These are phyloP conservation scores for Arothron firmamentum DNA, from an alignment of 2,113 vertebrate genomes.

Conservation along the genomic window DNA sequence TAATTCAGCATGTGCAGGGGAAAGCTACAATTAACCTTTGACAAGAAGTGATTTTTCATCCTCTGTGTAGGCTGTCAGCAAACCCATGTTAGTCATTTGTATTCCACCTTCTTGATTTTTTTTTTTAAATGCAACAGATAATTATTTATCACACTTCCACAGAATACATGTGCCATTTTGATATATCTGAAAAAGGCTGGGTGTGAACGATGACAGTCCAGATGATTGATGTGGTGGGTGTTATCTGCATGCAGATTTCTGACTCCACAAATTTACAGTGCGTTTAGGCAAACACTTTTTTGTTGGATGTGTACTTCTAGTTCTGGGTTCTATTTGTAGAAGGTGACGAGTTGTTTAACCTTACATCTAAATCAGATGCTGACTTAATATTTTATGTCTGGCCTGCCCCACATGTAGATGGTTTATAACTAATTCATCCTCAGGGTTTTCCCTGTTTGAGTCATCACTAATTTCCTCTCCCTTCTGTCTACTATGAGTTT, in stretches of 20 bases:
- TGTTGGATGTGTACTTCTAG: conserved; percentile 1
- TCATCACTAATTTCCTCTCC: conserved; percentile 26
- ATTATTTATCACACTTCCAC: conserved; percentile 23
- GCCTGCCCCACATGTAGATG: conserved; percentile 66
- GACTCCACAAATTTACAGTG: conserved; percentile 20
- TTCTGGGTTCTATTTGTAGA: conserved; percentile 10
- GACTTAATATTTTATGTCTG: conserved; percentile 72
- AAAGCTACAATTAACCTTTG: conserved; percentile 53
- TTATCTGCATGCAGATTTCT: conserved; percentile 54
- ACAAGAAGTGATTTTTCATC: conserved; percentile 45
- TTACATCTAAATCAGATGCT: conserved; percentile 49
- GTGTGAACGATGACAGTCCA: conserved; percentile 55
- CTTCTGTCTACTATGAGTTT: conserved; percentile 12
- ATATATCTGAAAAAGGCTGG: conserved; percentile 51
- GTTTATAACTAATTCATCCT: conserved; percentile 72
- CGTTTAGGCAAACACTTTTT: conserved; percentile 37
- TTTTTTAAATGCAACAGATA: neutral
- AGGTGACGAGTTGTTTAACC: conserved; percentile 38
- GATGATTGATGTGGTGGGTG: conserved; percentile 35
- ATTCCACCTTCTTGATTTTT: neutral
- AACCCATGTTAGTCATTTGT: conserved; percentile 17
- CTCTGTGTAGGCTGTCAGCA: conserved; percentile 11
- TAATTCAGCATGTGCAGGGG: conserved; percentile 54
- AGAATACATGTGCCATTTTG: conserved; percentile 34
- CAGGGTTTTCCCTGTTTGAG: conserved; percentile 55